Evolutionary conservation across 2,797 vertebrate genomes (phyloP), one percentile per base, ranked within the genome.

Genomic region (Poecilia wingei): DNA sequence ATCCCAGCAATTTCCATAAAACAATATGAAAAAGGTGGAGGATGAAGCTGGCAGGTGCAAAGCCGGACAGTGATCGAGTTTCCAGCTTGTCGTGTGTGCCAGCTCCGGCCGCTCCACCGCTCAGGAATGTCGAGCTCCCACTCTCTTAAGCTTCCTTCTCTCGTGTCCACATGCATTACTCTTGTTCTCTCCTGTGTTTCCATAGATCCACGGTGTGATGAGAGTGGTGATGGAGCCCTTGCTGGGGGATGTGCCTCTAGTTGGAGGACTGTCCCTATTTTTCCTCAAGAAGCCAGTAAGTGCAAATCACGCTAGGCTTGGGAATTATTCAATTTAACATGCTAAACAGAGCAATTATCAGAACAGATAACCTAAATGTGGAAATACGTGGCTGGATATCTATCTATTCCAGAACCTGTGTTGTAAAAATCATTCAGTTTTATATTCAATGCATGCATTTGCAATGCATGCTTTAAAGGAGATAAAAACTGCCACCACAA

Each of bases 211-310:
- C 49, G 98, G 98, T 12, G 96, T 98, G 72, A 92, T 99, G 95
- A 96, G 98, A 22, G 98, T 99, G 88, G 97, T 99, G 88, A 94
- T 99, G 96, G 98, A 99, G 85, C 98, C 98, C 3, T 83, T 99
- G 89, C 96, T 99, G 89, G 97, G 98, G 79, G 97, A 99, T 79
- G 96, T 99, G 94, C 98, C 98, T 31, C 95, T 99, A 12, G 93
- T 99, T 68, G 98, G 98, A 92, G 98, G 98, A 3, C 82, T 99
- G 69, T 98, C 98, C 1, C n/a, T 99, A 81, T 99, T 98, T 94
- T 99, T 99, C 92, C 96, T 99, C 83, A 97, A 98, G 93, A 99
- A 98, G 84, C 98, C 98, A 64, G 98, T 99, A 93, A 98, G 98
- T 96, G 59, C 36, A 59, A 4, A 64, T 0, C 12, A 80, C 39